Base-by-base conservation (phyloP, 2,888 invertebrate genomes). In the Protodeltote pygarga region DNA sequence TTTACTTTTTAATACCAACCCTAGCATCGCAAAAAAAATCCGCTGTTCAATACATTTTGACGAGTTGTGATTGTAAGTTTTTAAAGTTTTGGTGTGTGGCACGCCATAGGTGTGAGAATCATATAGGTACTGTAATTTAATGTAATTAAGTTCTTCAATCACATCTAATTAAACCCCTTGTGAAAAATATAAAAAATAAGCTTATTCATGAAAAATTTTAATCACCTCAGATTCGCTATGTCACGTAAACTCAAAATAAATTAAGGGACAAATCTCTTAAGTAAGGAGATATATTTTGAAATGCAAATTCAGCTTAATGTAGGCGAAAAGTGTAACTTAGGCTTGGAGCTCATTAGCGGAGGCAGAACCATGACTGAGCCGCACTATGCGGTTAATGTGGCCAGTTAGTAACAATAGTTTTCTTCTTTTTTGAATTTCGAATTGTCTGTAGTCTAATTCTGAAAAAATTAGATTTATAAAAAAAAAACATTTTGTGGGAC, bases 251-350 rank as follows among this genome's bases (percentile, higher is more conserved):
- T 62, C 10, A 13, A 57, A 49, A 67, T 71, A 68, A 66, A 70
- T 72, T 50, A 50, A 32, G 34, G 21, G 11, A 57, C 49, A 54
- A 64, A 64, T 61, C 52, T 60, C 57, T 59, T 55, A 48, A 62
- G 53, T 23, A 23, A 16, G 29, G 33, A 58, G 25, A 61, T 66
- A 52, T 45, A 64, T 67, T 73, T 65, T 48, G 33, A 33, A 67
- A 70, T 66, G 59, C 59, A 58, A 71, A 71, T 68, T 60, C 15
- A 19, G 31, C 5, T 31, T 42, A 31, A 47, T 47, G n/a, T 37
- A 51, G 16, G 38, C 23, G 29, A 45, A 46, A 58, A 47, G 40
- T 37, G 34, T 65, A 46, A 29, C 31, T 49, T 20, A 48, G 38
- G 57, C 48, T 51, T 44, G 50, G 52, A 10, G 21, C 38, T 57